Percentiles rank a stretch among this genome's conserved stretches.
Conservation (phyloP, 2,888 invertebrate genomes). For the Drosophila kanekoi region DNA sequence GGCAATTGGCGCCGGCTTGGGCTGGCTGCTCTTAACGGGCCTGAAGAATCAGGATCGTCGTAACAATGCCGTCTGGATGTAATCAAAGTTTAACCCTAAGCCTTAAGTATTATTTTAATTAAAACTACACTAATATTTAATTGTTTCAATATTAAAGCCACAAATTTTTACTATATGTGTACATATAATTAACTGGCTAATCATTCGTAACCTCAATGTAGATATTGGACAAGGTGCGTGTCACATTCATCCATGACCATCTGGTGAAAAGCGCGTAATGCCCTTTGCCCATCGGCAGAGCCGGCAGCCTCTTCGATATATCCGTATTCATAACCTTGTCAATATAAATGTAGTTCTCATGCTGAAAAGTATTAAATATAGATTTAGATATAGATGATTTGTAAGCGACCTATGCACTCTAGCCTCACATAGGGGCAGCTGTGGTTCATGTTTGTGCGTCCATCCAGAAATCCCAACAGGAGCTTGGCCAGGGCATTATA, state of each 20-base stretch:
- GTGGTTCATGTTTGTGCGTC: constrained; percentile 33
- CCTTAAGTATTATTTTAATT: constrained; percentile 47
- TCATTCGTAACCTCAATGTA: constrained; percentile 20
- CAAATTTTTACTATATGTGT: background rate
- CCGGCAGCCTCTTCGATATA: background rate
- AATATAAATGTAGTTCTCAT: constrained; percentile 3
- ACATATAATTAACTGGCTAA: background rate
- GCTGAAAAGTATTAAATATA: too few relatives aligned
- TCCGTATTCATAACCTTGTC: constrained; percentile 24
- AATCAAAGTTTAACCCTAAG: constrained; percentile 21
- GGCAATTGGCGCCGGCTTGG: constrained; percentile 72
- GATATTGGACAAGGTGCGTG: constrained; percentile 13
- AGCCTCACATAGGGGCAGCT: constrained; percentile 41
- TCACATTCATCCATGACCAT: constrained; percentile 18
- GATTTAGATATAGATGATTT: too few relatives aligned
- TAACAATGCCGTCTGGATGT: constrained; percentile 81
- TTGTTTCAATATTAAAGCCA: constrained; percentile 19
- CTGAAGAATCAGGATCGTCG: constrained; percentile 78
- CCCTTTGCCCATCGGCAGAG: constrained; percentile 29
- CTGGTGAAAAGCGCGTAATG: constrained; percentile 24
- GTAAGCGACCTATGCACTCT: too few relatives aligned
- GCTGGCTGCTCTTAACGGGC: constrained; percentile 74
- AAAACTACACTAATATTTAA: constrained; percentile 30
- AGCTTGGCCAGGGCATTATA: constrained; percentile 44
- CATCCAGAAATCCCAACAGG: constrained; percentile 6